Percentiles rank a stretch among this genome's conserved stretches.
phyloP scores from a whole-genome alignment of 2,888 invertebrate species.

The Athalia rosae region DNA sequence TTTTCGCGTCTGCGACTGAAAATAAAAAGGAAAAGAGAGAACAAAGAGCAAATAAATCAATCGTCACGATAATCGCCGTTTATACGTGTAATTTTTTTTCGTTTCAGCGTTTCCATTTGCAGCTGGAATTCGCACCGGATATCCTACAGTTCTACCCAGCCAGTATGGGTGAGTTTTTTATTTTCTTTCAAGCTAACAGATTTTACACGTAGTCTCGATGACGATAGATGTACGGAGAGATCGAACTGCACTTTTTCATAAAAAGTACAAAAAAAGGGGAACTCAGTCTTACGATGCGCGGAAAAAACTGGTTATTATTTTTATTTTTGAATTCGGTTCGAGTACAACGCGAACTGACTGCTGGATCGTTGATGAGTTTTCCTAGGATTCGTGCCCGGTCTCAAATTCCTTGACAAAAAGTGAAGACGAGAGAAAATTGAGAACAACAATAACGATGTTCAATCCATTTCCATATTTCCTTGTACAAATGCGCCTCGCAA shows the following conservation, averaged over 20 bases:
- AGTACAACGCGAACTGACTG: too few relatives aligned
- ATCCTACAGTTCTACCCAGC: slow-evolving; percentile 85
- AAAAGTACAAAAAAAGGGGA: too few relatives aligned
- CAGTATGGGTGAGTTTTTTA: slow-evolving; percentile 88
- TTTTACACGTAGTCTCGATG: slow-evolving; percentile 25
- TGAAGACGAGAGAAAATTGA: too few relatives aligned
- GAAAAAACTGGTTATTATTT: too few relatives aligned
- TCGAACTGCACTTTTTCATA: not conserved
- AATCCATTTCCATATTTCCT: too few relatives aligned
- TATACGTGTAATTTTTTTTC: slow-evolving; percentile 49
- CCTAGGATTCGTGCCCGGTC: too few relatives aligned
- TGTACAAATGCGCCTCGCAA: too few relatives aligned
- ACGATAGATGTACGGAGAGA: slow-evolving; percentile 7
- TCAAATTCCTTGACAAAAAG: too few relatives aligned
- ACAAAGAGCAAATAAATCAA: too few relatives aligned
- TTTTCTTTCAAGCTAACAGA: not conserved
- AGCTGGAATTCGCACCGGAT: slow-evolving; percentile 85
- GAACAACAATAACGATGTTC: too few relatives aligned
- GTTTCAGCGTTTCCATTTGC: slow-evolving; percentile 83
- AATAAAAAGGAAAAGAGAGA: not conserved
- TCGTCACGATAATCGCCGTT: not conserved
- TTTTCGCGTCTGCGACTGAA: not conserved
- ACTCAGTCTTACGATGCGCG: not conserved
- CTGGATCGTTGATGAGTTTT: too few relatives aligned
- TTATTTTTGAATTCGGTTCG: too few relatives aligned